Conservation (phyloP, 2,797 vertebrate genomes). For the Mycteria americana region DNA sequence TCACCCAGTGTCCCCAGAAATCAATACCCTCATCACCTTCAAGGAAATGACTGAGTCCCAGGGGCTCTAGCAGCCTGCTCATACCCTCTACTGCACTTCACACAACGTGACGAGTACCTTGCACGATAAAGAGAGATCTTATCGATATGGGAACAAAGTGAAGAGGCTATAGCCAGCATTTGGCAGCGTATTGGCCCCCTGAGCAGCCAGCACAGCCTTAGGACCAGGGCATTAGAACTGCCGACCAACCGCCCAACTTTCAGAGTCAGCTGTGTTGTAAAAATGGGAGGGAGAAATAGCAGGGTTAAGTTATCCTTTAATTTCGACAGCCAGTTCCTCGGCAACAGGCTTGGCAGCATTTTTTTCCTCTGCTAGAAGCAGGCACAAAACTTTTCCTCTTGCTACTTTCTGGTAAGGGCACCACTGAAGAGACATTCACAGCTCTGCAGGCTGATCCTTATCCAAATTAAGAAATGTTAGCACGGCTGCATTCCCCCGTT, state of each 20-base stretch:
- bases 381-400: background rate
- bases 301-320: background rate
- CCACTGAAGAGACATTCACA: background rate
- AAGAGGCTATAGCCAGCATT: accelerated
- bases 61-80: background rate
- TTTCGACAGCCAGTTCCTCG: background rate
- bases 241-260: background rate
- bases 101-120: accelerated
- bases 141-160: accelerated
- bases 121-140: background rate
- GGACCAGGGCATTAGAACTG: too few species aligned
- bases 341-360: background rate
- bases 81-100: background rate
- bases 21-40: background rate
- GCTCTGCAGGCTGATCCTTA: background rate
- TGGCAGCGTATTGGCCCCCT: accelerated
- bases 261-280: too few species aligned
- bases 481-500: background rate
- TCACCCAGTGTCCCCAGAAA: background rate
- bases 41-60: background rate
- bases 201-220: background rate
- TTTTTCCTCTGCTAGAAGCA: background rate
- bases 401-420: background rate
- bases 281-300: background rate
- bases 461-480: background rate